Base-by-base conservation (phyloP, 2,888 invertebrate genomes). In the Pseudococcus viburni region DNA sequence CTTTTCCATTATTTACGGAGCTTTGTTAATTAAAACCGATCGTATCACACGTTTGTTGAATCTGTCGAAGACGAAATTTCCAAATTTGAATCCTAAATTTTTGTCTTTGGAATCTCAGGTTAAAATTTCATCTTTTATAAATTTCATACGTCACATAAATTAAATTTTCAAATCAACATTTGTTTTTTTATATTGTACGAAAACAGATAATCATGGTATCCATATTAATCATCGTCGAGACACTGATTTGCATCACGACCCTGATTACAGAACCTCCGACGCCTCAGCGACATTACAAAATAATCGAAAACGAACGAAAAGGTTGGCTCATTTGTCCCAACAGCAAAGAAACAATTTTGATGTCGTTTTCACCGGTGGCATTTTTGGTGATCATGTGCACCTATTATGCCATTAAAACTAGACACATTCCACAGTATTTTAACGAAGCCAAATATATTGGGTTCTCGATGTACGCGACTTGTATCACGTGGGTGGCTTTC, bases 371-470 rank as follows among this genome's bases (percentile, higher is more conserved):
- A 33, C 95, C 95, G 91, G 95, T 95, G 91, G 94, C 95, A 90
- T 91, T 95, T 89, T 93, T 96, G 85, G 94, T 96, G 89, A 92
- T 93, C 6, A 92, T 96, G 90, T 96, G 96, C 91, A 96, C 96
- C 4, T 92, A 95, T 59, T 95, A 96, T 91, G 96, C 96, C 19
- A 92, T 95, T 84, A 95, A 95, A 91, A 95, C 95, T 0, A 92
- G 96, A 68, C 95, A 95, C 91, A 93, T 96, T 26, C 96, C 96
- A 0, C 96, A 95, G 91, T 96, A 96, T 92, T 96, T 96, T 91
- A 96, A 96, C 92, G 96, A 95, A 91, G 94, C 94, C 0, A 94
- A 94, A 90, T 94, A 94, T 91, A 95, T 95, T 89, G 95, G 96
- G 1, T 96, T 96, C 91, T 95, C 96, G 33, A 96, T 96, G 94